These are phyloP conservation scores for Manduca sexta DNA, from an alignment of 1,140 invertebrate genomes.

Conservation along the genomic window DNA sequence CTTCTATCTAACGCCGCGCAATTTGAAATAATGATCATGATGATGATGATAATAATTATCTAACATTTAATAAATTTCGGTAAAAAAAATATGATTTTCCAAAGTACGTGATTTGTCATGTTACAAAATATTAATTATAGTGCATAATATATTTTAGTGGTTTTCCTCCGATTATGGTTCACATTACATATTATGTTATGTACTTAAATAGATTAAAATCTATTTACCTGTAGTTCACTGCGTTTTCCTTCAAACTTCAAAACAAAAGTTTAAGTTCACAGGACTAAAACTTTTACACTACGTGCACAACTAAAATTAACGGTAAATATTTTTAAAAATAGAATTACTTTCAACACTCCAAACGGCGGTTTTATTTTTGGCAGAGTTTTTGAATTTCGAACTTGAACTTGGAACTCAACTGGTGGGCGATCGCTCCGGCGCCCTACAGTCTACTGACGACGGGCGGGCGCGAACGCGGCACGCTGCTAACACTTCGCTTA, in stretches of 20 bases:
- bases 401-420: constrained; percentile 43
- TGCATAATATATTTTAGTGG: too few species aligned
- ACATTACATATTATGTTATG: too few species aligned
- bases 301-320: background rate
- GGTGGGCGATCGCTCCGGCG: constrained; percentile 40
- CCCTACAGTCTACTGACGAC: constrained; percentile 43
- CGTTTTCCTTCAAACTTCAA: constrained; percentile 5
- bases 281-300: constrained; percentile 2
- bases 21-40: too few species aligned
- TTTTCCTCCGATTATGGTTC: too few species aligned
- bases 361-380: background rate
- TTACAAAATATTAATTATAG: too few species aligned
- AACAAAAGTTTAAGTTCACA: background rate
- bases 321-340: background rate
- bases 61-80: too few species aligned
- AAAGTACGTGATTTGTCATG: too few species aligned
- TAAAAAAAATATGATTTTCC: too few species aligned
- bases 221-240: background rate
- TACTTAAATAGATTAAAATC: too few species aligned
- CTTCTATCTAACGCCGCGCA: too few species aligned
- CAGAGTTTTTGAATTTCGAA: constrained; percentile 21
- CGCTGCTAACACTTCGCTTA: constrained; percentile 1
- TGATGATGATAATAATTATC: too few species aligned
- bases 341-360: background rate
- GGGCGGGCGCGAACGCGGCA: too few species aligned